A percentile compares a stretch with the other conserved stretches of the same genome.
phyloP scores from a whole-genome alignment of 2,797 vertebrate species.

The Peromyscus eremicus region DNA sequence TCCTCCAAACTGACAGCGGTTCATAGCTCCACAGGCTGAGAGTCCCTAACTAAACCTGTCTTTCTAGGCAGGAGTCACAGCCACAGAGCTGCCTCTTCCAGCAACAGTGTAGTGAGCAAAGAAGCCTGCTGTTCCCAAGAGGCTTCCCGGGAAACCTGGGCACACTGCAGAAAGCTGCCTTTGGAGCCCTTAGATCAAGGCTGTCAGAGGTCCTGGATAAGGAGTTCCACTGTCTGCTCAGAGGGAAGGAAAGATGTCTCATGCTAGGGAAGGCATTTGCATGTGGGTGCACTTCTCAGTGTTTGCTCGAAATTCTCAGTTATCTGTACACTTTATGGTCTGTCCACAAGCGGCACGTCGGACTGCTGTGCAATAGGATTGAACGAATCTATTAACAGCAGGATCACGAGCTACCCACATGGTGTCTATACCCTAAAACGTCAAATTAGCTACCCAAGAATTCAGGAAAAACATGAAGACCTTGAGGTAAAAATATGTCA shows the following conservation, averaged over 20 bases:
- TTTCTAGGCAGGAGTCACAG: slow-evolving; percentile 84
- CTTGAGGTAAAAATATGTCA: neutral
- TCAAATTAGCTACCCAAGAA: neutral
- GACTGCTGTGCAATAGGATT: neutral
- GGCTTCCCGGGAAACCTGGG: slow-evolving; percentile 84
- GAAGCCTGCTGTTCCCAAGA: slow-evolving; percentile 78
- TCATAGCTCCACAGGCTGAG: slow-evolving; percentile 81
- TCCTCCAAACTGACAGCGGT: slow-evolving; percentile 80
- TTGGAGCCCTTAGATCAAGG: slow-evolving; percentile 85
- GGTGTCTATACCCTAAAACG: neutral
- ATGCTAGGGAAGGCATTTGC: neutral
- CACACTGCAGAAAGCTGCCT: slow-evolving; percentile 79
- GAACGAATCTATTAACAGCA: neutral
- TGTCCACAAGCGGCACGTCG: neutral
- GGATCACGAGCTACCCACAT: neutral
- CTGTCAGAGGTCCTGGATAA: slow-evolving; percentile 59
- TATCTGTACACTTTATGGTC: neutral
- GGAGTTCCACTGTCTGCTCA: slow-evolving; percentile 71
- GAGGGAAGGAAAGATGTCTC: neutral
- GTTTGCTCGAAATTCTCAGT: neutral
- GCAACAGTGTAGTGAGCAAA: slow-evolving; percentile 80
- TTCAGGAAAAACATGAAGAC: neutral
- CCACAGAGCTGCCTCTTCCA: slow-evolving; percentile 81
- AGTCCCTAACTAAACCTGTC: slow-evolving; percentile 81
- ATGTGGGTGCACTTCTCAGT: neutral